Base-by-base conservation (phyloP, 2,888 invertebrate genomes). In the Chesias legatella region DNA sequence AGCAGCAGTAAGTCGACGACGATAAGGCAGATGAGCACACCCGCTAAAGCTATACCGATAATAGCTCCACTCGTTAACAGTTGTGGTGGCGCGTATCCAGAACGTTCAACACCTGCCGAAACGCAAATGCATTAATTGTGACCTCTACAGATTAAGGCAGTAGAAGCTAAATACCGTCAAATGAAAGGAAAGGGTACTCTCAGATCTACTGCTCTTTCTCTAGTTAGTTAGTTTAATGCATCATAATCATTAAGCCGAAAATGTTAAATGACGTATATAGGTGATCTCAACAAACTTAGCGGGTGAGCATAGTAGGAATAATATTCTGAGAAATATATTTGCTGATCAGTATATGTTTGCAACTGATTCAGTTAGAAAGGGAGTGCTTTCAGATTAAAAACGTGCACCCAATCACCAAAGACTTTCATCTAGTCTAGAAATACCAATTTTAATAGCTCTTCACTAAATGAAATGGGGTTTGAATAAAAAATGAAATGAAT, bases 1-100 rank as follows among this genome's bases (percentile, higher is more conserved):
- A 93, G 94, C 70, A 97, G 96, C 24, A 95, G 90, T 6, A 97
- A 88, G 73, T 98, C 98, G 59, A 98, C 92, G 52, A 98, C 89
- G 60, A 98, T 83, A 47, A 97, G 88, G 50, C 97, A 90, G 53
- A 95, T 83, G 33, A 95, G 90, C 29, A 97, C 91, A 30, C 95
- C 94, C 26, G 93, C 94, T 44, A 97, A 89, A 21, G 97, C 95
- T 59, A 97, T 92, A 49, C 95, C 95, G 58, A 97, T 94, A 61
- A 98, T 95, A 41, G 94, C 91, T 7, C 92, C 92, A 61, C 93
- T 94, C 56, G 92, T 92, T 48, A 94, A 86, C 33, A 90, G 74
- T 43, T 92, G 89, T 9, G 82, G 77, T 34, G 80, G 82, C 17
- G 86, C 86, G 63, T 78, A 86, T 58, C 84, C 86, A 49, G 84